Evolutionary conservation across 92 coral and sea anemone species (phyloP), one percentile per base, ranked within the genome.

Genomic region (Nematostella vectensis): DNA sequence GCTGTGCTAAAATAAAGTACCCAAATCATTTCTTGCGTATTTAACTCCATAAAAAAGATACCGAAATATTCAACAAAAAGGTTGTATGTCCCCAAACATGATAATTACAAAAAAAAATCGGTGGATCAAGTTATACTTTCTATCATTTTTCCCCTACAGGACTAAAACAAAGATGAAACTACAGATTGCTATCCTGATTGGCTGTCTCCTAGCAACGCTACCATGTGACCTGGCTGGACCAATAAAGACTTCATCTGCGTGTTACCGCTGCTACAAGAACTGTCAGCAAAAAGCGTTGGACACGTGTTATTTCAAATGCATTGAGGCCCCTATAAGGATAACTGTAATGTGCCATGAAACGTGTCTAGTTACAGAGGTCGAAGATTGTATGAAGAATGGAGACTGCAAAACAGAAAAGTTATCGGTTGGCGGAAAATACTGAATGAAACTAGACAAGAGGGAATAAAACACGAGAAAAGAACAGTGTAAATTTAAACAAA

Each of bases 281-380:
- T 64, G 70, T 37, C 45, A 53, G 29, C 22, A 51, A 26, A 64
- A 64, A 54, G 31, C 60, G 1, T 59, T 58, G 3, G 70, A 64
- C 17, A 38, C 16, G 4, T 64, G 70, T 52, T 64, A 64, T 31
- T 55, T 49, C 36, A 39, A 1, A 27, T 64, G 70, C 53, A 59
- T 58, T 20, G 18, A 28, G 18, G 57, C 33, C 22, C 26, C 15
- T 24, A 54, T 48, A 10, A 37, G 75, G 26, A 43, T 31, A 10
- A 24, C 37, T 25, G 43, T 58, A 3, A 23, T 47, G 9, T 59
- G 66, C 49, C 50, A 59, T 20, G 54, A 59, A 58, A 58, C 39
- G 57, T 68, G 59, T 18, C 8, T 58, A 16, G 13, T 37, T 38
- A 27, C 50, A 0, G 54, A 50, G 23, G 48, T 58, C 27, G 67